phyloP scores from a whole-genome alignment of 2,113 vertebrate genomes.

The Synchiropus splendidus region DNA sequence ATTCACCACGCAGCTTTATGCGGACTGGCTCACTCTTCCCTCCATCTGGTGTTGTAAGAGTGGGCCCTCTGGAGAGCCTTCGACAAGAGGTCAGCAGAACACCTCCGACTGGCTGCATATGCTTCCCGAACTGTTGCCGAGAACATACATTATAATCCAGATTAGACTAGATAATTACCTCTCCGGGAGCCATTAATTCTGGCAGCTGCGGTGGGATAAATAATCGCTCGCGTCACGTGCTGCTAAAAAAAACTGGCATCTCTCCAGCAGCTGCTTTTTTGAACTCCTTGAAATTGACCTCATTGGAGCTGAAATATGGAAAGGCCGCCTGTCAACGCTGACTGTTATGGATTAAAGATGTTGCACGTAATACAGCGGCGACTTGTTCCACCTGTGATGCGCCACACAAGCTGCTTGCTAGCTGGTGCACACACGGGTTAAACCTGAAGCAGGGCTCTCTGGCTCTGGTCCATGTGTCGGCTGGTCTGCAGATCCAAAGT shows the following conservation, averaged over 20 bases:
- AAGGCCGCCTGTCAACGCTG: conserved; percentile 64
- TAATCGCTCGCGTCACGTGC: conserved; percentile 54
- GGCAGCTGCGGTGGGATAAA: conserved; percentile 55
- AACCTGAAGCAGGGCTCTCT: conserved; percentile 46
- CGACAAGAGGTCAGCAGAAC: conserved; percentile 40
- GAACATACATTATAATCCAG: conserved; percentile 57
- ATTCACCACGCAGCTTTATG: conserved; percentile 2
- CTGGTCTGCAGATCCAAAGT: not conserved
- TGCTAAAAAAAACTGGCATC: conserved; percentile 58
- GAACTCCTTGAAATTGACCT: conserved; percentile 66
- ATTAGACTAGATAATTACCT: conserved; percentile 66
- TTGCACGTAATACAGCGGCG: conserved; percentile 62
- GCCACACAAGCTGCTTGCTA: conserved; percentile 40
- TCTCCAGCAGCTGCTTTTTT: conserved; percentile 60
- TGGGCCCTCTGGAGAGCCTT: conserved; percentile 43
- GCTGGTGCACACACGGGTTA: too few species aligned
- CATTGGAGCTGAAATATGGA: conserved; percentile 73
- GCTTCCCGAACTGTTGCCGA: conserved; percentile 56
- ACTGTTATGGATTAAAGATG: conserved; percentile 68
- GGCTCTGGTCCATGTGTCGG: conserved; percentile 58
- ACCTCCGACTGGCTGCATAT: conserved; percentile 43
- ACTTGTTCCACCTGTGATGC: conserved; percentile 63
- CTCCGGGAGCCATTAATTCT: conserved; percentile 61
- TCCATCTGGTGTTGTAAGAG: conserved; percentile 37
- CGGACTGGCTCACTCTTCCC: conserved; percentile 18